A percentile compares a stretch with the other conserved stretches of the same genome.
phyloP scores from a whole-genome alignment of 2,797 vertebrate species.

The Hipposideros larvatus region DNA sequence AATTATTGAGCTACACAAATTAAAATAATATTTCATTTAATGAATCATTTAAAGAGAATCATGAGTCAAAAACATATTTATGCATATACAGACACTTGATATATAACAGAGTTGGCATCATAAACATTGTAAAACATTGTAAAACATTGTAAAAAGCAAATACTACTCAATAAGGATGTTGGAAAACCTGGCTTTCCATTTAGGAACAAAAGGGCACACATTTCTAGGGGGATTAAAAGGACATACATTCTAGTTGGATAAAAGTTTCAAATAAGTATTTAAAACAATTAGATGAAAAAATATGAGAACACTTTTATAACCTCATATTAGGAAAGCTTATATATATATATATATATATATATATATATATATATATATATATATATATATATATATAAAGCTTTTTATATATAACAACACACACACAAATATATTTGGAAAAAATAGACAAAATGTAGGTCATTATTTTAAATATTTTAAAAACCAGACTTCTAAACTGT shows the following conservation, averaged over 20 bases:
- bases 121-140: not conserved
- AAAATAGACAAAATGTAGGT: not conserved
- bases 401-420: not conserved
- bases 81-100: not conserved
- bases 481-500: not conserved
- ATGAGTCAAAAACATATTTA: not conserved
- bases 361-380: too few relatives aligned
- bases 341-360: too few relatives aligned
- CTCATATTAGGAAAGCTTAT: not conserved
- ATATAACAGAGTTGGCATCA: not conserved
- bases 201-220: not conserved
- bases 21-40: slow-evolving; percentile 21
- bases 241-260: not conserved
- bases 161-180: not conserved
- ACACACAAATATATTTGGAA: not conserved
- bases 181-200: not conserved
- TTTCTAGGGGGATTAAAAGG: not conserved
- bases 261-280: not conserved
- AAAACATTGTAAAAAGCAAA: not conserved
- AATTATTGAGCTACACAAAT: not conserved
- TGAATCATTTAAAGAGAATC: not conserved
- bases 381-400: too few relatives aligned
- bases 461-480: not conserved
- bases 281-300: slow-evolving; percentile 9
- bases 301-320: not conserved